Evolutionary conservation across 2,113 vertebrate genomes (phyloP).

Genomic region (Toxotes jaculatrix): DNA sequence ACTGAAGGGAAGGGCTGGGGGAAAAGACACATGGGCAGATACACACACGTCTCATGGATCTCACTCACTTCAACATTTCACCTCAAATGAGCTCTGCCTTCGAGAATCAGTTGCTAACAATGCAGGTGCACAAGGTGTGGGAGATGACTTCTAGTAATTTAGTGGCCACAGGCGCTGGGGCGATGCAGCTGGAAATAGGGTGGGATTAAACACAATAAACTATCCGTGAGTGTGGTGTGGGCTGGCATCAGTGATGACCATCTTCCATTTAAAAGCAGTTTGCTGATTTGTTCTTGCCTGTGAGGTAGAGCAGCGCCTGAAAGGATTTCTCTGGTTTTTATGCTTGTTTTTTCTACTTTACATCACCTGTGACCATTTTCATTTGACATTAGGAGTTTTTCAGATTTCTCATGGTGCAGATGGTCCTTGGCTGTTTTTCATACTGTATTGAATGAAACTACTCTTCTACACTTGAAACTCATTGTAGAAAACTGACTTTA

Average conservation of each 20-base stretch:
- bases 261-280: conserved; percentile 1
- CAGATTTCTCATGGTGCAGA: not conserved
- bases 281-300: not conserved
- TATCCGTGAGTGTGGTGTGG: not conserved
- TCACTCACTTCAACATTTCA: conserved; percentile 10
- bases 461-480: not conserved
- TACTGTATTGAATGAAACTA: not conserved
- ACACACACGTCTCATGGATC: conserved; percentile 13
- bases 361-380: not conserved
- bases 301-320: not conserved
- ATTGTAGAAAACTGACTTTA: not conserved
- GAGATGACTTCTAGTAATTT: not conserved
- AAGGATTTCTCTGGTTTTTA: not conserved
- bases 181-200: not conserved
- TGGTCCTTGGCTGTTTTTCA: conserved; percentile 8
- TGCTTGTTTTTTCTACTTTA: not conserved
- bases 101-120: not conserved
- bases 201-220: not conserved
- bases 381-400: not conserved
- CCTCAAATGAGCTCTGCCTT: conserved; percentile 15
- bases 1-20: conserved; percentile 9
- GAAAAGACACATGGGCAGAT: conserved; percentile 14
- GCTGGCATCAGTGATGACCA: not conserved
- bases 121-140: not conserved
- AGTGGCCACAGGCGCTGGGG: not conserved